These are phyloP conservation scores for Eilema depressum DNA, from an alignment of 2,888 invertebrate species.

Conservation along the genomic window DNA sequence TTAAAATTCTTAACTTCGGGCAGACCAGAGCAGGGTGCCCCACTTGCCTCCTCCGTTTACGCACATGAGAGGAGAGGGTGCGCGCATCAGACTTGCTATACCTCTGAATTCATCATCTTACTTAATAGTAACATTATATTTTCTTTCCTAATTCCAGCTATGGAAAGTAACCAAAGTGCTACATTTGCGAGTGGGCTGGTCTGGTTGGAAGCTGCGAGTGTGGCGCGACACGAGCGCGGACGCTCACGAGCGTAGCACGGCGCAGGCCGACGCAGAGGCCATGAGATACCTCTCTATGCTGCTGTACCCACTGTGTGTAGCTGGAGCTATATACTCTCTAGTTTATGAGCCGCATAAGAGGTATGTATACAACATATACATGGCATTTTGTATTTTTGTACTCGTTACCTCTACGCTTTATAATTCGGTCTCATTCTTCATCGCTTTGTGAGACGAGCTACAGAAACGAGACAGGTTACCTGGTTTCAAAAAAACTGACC, in stretches of 20 bases:
- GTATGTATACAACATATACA: conserved; percentile 85
- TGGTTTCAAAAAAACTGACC: too few relatives aligned
- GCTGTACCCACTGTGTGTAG: conserved; percentile 94
- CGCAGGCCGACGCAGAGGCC: conserved; percentile 95
- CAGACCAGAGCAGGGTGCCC: too few relatives aligned
- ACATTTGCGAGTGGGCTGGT: conserved; percentile 88
- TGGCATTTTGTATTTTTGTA: too few relatives aligned
- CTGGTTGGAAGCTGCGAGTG: conserved; percentile 66
- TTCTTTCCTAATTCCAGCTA: conserved; percentile 83
- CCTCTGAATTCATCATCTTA: not conserved
- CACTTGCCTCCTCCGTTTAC: too few relatives aligned
- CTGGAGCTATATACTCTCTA: conserved; percentile 96
- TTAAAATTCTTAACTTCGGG: too few relatives aligned
- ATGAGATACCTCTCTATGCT: conserved; percentile 97
- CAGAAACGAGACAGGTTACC: too few relatives aligned
- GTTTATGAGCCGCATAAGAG: conserved; percentile 98
- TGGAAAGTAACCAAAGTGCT: conserved; percentile 98
- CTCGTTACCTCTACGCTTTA: too few relatives aligned
- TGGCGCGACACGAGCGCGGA: conserved; percentile 82
- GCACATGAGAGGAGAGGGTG: too few relatives aligned
- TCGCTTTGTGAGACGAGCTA: too few relatives aligned
- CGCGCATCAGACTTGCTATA: not conserved
- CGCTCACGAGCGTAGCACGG: conserved; percentile 91
- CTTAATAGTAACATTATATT: not conserved
- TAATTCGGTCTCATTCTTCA: too few relatives aligned